These are phyloP conservation scores for Stigmatopora argus DNA, from an alignment of 2,113 vertebrate genomes.

Conservation along the genomic window DNA sequence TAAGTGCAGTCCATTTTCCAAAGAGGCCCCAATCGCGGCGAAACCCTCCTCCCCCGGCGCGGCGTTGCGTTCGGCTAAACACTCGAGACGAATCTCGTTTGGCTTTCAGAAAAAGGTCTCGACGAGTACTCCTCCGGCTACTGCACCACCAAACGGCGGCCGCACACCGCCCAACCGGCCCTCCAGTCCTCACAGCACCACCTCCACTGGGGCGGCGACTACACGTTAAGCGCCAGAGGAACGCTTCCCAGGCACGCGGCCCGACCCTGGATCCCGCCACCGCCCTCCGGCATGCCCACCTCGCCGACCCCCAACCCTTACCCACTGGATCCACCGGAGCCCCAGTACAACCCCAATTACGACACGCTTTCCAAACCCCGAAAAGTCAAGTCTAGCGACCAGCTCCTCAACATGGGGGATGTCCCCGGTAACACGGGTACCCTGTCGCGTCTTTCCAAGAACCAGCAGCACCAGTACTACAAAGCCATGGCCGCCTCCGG, in stretches of 20 bases:
- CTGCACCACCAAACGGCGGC: slow-evolving; percentile 81
- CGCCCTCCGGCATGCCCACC: slow-evolving; percentile 72
- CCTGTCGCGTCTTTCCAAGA: slow-evolving; percentile 71
- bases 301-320: slow-evolving; percentile 75
- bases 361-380: slow-evolving; percentile 77
- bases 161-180: slow-evolving; percentile 72
- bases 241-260: slow-evolving; percentile 80
- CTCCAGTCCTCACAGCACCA: slow-evolving; percentile 77
- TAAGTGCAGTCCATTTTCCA: slow-evolving; percentile 54
- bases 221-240: slow-evolving; percentile 76
- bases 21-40: slow-evolving; percentile 2
- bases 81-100: slow-evolving; percentile 40
- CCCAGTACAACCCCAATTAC: slow-evolving; percentile 71
- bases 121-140: slow-evolving; percentile 86
- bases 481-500: slow-evolving; percentile 70
- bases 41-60: slow-evolving; percentile 21
- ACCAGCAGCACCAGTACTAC: slow-evolving; percentile 77
- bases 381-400: slow-evolving; percentile 85
- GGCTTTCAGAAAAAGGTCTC: slow-evolving; percentile 77
- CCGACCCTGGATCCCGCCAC: slow-evolving; percentile 75
- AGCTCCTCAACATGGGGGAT: slow-evolving; percentile 72
- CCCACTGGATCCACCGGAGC: slow-evolving; percentile 70
- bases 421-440: slow-evolving; percentile 69
- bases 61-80: slow-evolving; percentile 35
- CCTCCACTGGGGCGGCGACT: slow-evolving; percentile 76